Evolutionary conservation across 2,113 vertebrate genomes (phyloP), one percentile per base, ranked within the genome.

Genomic region (Gila orcuttii): DNA sequence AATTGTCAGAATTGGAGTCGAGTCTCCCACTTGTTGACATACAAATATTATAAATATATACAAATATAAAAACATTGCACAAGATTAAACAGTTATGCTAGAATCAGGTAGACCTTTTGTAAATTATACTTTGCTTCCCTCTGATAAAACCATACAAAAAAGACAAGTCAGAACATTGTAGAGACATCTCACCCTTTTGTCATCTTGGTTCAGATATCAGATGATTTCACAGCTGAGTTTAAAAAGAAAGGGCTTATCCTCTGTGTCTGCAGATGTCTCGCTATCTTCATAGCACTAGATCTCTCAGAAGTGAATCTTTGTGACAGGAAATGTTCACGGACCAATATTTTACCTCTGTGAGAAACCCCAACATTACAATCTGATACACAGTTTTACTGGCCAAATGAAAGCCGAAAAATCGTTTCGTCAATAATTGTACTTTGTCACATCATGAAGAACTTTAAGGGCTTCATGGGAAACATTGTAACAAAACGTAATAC

Each of bases 401-500:
- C 12, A 77, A 77, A 66, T 50, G 52, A 31, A 57, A 33, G 50
- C 3, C 6, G 15, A 52, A 28, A 60, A 42, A 55, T 21, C 6
- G 52, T 73, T 39, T 45, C 28, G 1, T 80, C 55, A n/a, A 62
- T 21, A 59, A 83, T 80, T 60, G 0, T 88, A 87, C 3, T 1
- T 69, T 92, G 86, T 89, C 79, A 87, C 87, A 80, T 90, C 87
- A 92, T 92, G 85, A 90, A 93, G 88, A 92, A 92, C 91, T 87
- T 92, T 55, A 25, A 73, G 33, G 9, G 21, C 60, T 86, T 93
- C 94, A 89, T 90, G 93, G 92, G 89, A 92, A 89, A 92, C 95
- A 90, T 94, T 90, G 91, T 92, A 92, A 91, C 93, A 86, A 91
- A 74, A 91, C 90, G 91, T 93, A 95, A 95, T 92, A 95, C 91